phyloP scores from a whole-genome alignment of 2,888 invertebrate genomes.

The Pseudoips prasinana region DNA sequence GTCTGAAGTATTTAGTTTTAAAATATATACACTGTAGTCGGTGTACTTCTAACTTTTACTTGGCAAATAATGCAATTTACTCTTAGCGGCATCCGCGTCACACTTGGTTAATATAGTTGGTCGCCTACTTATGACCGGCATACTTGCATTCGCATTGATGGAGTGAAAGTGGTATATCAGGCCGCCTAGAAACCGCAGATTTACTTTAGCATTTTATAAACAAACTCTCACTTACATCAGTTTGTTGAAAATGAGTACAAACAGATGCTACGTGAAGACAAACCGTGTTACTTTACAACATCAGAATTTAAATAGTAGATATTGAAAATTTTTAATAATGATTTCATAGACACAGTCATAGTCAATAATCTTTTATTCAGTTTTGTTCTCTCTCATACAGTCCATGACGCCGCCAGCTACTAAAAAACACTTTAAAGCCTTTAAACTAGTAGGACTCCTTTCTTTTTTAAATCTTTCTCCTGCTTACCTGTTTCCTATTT shows the following conservation, averaged over 20 bases:
- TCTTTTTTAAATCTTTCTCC: no score
- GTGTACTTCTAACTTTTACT: conserved; percentile 6
- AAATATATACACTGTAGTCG: no score
- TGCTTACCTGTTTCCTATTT: no score
- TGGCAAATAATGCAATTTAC: conserved; percentile 6
- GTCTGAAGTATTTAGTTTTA: no score
- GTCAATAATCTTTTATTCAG: no score
- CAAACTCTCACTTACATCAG: conserved; percentile 25
- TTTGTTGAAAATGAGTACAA: conserved; percentile 9
- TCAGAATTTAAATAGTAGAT: neutral
- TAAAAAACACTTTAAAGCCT: no score
- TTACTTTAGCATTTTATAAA: conserved; percentile 15
- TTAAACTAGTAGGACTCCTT: no score
- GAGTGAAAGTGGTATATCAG: conserved; percentile 49
- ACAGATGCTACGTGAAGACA: conserved; percentile 6
- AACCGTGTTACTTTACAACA: neutral
- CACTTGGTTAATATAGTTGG: conserved; percentile 9
- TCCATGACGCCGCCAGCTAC: no score
- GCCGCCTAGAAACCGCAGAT: conserved; percentile 23
- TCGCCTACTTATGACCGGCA: conserved; percentile 30
- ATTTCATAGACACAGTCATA: neutral
- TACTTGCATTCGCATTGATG: conserved; percentile 36
- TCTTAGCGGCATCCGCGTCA: neutral
- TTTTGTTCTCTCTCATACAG: no score
- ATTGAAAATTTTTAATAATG: neutral